phyloP scores from a whole-genome alignment of 2,888 invertebrate species.

The Phorcus lineatus region DNA sequence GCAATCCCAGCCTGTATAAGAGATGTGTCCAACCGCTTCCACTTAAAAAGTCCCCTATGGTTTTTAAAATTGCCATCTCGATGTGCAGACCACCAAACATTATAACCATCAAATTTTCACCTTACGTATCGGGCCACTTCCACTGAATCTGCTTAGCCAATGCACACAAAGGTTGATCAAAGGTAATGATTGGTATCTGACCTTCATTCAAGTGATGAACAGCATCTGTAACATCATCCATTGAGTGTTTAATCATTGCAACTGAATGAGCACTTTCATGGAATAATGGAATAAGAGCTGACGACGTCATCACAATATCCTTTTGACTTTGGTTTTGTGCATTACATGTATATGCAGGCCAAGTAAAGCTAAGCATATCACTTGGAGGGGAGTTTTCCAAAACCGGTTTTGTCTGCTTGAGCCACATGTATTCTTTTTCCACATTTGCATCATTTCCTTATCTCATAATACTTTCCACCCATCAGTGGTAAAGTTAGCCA shows the following conservation, averaged over 20 bases:
- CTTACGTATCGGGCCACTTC: conserved; percentile 56
- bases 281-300: conserved; percentile 47
- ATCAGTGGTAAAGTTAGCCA: too few species aligned
- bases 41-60: conserved; percentile 50
- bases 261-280: conserved; percentile 43
- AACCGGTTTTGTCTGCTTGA: too few species aligned
- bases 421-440: too few species aligned
- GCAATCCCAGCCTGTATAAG: conserved; percentile 50
- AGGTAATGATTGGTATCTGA: conserved; percentile 53
- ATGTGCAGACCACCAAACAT: conserved; percentile 67
- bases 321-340: too few species aligned
- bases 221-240: conserved; percentile 38
- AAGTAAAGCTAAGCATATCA: too few species aligned
- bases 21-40: conserved; percentile 57
- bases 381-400: too few species aligned
- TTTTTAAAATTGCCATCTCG: conserved; percentile 57
- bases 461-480: too few species aligned
- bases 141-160: conserved; percentile 63
- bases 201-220: conserved; percentile 49
- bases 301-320: too few species aligned
- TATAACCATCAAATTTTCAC: conserved; percentile 55
- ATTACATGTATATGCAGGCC: too few species aligned
- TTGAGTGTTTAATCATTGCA: conserved; percentile 52
- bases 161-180: conserved; percentile 62
- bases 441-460: too few species aligned